Evolutionary conservation across 2,888 invertebrate species (phyloP).

Genomic region (Blastobasis lacticolella): DNA sequence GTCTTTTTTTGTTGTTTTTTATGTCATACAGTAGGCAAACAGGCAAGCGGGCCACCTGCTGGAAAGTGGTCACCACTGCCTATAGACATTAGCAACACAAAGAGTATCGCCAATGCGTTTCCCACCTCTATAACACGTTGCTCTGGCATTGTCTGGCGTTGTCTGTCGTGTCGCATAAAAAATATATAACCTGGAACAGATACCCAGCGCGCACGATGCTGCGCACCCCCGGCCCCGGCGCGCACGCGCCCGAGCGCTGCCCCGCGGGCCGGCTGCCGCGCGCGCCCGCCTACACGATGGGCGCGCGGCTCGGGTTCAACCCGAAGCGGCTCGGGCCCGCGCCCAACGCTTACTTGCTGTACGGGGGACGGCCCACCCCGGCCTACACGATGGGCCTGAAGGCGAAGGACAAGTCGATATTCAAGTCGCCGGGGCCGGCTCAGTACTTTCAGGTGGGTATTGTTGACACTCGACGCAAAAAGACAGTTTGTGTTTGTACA

Average conservation of each 20-base stretch:
- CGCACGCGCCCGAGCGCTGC: constrained; percentile 76
- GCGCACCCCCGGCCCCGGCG: constrained; percentile 77
- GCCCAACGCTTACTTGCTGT: constrained; percentile 74
- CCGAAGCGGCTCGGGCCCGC: constrained; percentile 71
- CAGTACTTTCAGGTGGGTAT: constrained; percentile 65
- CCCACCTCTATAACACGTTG: too few relatives aligned
- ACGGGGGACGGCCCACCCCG: constrained; percentile 53
- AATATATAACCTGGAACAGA: too few relatives aligned
- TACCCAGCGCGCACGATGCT: constrained; percentile 28
- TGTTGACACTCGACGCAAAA: constrained; percentile 44
- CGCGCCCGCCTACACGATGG: constrained; percentile 75
- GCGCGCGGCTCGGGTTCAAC: constrained; percentile 56
- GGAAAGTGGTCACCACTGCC: too few relatives aligned
- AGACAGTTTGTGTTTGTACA: constrained; percentile 27
- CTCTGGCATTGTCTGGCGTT: too few relatives aligned
- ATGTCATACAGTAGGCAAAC: too few relatives aligned
- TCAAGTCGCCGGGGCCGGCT: constrained; percentile 67
- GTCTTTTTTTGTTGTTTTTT: too few relatives aligned
- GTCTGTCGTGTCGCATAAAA: too few relatives aligned
- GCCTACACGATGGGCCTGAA: constrained; percentile 59
- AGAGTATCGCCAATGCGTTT: too few relatives aligned
- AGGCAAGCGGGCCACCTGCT: too few relatives aligned
- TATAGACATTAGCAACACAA: too few relatives aligned
- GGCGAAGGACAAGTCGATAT: constrained; percentile 39
- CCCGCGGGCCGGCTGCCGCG: constrained; percentile 65